A percentile compares a stretch with the other conserved stretches of the same genome.
phyloP scores from a whole-genome alignment of 2,797 vertebrate genomes.

The Acomys russatus region DNA sequence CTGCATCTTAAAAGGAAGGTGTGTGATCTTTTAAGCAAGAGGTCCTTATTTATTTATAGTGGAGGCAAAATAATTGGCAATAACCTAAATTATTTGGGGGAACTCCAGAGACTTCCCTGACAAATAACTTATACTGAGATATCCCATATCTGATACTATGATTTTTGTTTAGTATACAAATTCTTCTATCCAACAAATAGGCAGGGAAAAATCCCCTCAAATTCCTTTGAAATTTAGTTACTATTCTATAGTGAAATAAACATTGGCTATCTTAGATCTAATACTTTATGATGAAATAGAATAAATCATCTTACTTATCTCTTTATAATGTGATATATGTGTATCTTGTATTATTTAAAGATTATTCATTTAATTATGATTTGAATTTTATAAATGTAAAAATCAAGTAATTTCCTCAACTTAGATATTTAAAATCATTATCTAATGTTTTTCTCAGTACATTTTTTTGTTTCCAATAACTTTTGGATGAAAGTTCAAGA shows the following conservation, averaged over 20 bases:
- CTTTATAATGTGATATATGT: not conserved
- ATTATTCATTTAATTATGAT: not conserved
- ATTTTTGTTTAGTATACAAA: not conserved
- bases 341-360: not conserved
- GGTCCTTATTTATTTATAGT: not conserved
- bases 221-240: not conserved
- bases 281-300: not conserved
- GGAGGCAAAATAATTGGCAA: not conserved
- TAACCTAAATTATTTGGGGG: not conserved
- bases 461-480: not conserved
- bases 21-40: not conserved
- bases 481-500: too few relatives aligned
- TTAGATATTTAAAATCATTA: too few relatives aligned
- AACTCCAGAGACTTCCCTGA: not conserved
- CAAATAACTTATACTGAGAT: too few relatives aligned
- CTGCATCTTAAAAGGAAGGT: not conserved
- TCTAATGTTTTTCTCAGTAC: too few relatives aligned
- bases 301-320: not conserved
- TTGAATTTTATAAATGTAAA: not conserved
- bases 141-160: not conserved
- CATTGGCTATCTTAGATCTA: not conserved
- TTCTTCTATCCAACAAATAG: not conserved
- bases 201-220: not conserved
- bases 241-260: not conserved
- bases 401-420: not conserved